A percentile compares a stretch with the other conserved stretches of the same genome.
These are phyloP conservation scores for Mystacornis crossleyi DNA, from an alignment of 2,113 vertebrate genomes.

Conservation along the genomic window DNA sequence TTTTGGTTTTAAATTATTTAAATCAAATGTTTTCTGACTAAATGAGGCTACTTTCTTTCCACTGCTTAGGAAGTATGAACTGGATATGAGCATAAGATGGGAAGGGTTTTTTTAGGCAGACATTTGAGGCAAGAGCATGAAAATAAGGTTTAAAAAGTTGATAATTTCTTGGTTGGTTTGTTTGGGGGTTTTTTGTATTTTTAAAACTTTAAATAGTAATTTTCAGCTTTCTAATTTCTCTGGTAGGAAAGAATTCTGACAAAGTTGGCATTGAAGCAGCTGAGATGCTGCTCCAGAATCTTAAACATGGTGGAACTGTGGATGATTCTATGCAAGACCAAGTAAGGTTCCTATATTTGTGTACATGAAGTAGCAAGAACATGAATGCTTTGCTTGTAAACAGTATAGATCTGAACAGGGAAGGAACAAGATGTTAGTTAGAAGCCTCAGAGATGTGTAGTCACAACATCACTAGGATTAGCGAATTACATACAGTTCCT, in stretches of 20 bases:
- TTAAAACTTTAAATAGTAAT: background rate
- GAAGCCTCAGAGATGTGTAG: background rate
- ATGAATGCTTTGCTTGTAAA: background rate
- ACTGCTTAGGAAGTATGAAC: background rate
- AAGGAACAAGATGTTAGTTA: background rate
- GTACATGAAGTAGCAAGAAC: background rate
- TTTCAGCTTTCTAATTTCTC: background rate
- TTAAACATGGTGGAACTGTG: conserved; percentile 92
- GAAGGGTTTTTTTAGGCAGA: background rate
- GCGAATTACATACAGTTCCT: background rate
- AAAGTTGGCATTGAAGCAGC: conserved; percentile 93
- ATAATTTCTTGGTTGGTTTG: background rate
- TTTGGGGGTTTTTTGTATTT: background rate
- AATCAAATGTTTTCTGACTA: background rate
- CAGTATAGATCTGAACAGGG: background rate
- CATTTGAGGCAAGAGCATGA: background rate
- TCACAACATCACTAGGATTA: background rate
- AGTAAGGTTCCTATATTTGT: conserved; percentile 70
- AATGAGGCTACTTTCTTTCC: background rate
- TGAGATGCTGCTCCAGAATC: conserved; percentile 91
- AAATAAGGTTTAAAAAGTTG: background rate
- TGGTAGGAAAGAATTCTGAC: conserved; percentile 88
- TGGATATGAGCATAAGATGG: background rate
- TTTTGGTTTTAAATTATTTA: background rate
- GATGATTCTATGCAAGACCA: conserved; percentile 98